A percentile compares a stretch with the other conserved stretches of the same genome.
Evolutionary conservation across 2,888 invertebrate species (phyloP).

Genomic region (Hololepta plana): DNA sequence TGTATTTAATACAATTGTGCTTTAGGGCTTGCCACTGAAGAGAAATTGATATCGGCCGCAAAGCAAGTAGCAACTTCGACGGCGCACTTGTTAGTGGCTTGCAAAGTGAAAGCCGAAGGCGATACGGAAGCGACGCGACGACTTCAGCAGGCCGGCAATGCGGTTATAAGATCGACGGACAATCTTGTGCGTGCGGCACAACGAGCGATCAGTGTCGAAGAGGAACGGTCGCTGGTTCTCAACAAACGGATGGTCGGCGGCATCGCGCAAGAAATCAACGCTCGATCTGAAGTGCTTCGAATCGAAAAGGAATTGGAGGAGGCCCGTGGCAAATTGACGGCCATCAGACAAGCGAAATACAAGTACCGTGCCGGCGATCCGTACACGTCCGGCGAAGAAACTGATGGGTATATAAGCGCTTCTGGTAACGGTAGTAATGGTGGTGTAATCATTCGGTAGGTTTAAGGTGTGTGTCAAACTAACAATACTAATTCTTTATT

Average conservation of each 20-base stretch:
- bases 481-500: conserved; percentile 19
- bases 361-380: conserved; percentile 35
- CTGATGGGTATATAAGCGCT: conserved; percentile 34
- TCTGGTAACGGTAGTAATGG: conserved; percentile 23
- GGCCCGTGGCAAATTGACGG: conserved; percentile 76
- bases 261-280: conserved; percentile 90
- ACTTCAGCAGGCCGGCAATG: conserved; percentile 84
- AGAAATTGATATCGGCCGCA: conserved; percentile 89
- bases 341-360: conserved; percentile 87
- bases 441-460: conserved; percentile 27
- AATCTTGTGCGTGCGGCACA: conserved; percentile 90
- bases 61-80: conserved; percentile 94
- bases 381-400: conserved; percentile 46
- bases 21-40: conserved; percentile 60
- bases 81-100: conserved; percentile 92
- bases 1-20: conserved; percentile 1
- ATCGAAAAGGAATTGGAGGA: conserved; percentile 90
- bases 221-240: conserved; percentile 78
- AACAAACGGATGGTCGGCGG: conserved; percentile 91
- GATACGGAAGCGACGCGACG: conserved; percentile 86
- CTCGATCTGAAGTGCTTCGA: conserved; percentile 74
- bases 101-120: conserved; percentile 96
- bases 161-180: conserved; percentile 94
- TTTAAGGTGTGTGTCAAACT: conserved; percentile 24
- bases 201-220: conserved; percentile 78